Evolutionary conservation across 2,888 invertebrate species (phyloP).

Genomic region (Drosophila yooni): DNA sequence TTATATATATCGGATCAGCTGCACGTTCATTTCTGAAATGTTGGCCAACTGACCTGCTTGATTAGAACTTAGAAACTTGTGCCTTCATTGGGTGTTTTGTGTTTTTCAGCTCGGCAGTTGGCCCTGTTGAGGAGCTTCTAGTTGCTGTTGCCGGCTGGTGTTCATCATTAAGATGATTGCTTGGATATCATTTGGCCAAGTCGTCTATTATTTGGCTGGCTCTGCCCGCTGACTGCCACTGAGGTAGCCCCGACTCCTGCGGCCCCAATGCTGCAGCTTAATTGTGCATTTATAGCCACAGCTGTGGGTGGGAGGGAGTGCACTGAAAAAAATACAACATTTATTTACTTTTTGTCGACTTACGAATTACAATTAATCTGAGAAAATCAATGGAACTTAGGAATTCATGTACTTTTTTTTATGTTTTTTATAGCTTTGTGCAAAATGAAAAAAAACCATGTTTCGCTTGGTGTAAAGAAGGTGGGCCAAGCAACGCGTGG

Average conservation of each 20-base stretch:
- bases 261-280: slow-evolving; percentile 24
- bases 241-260: slow-evolving; percentile 21
- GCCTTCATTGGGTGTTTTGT: neutral
- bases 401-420: neutral
- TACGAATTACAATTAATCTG: neutral
- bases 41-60: slow-evolving; percentile 34
- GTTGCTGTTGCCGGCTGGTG: slow-evolving; percentile 16
- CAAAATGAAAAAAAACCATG: neutral
- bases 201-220: slow-evolving; percentile 46
- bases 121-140: slow-evolving; percentile 1
- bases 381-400: neutral
- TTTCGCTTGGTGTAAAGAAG: neutral
- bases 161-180: slow-evolving; percentile 59
- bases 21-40: neutral
- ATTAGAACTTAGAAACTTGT: neutral
- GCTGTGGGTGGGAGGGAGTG: slow-evolving; percentile 17
- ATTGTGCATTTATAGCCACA: slow-evolving; percentile 40
- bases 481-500: slow-evolving; percentile 7
- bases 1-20: neutral
- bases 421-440: neutral
- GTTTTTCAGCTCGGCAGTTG: neutral
- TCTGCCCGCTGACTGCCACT: slow-evolving; percentile 24
- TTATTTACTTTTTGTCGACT: neutral
- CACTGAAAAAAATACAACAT: neutral
- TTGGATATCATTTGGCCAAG: slow-evolving; percentile 42